Base-by-base conservation (phyloP, 1,140 invertebrate genomes). In the Hyphantria cunea region DNA sequence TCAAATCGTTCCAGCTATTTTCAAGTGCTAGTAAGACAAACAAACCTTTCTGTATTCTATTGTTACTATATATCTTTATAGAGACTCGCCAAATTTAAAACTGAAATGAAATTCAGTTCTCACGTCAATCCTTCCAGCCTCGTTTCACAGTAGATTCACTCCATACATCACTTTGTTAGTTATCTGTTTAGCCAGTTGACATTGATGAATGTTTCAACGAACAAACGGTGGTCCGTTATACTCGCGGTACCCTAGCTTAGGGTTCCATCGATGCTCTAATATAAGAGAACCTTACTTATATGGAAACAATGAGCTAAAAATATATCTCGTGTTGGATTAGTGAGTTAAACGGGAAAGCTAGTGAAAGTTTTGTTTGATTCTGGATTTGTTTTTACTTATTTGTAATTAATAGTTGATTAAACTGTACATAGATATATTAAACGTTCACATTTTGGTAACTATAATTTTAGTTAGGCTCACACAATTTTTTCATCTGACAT, bases 141-240 rank as follows among this genome's bases (percentile, higher is more conserved):
- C 55, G 66, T 73, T 77, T 70, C 68, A 70, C 76, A 66, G 72
- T 67, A 58, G 32, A 62, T 70, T 68, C 64, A 66, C 68, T 68
- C 70, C 67, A 78, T 78, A 71, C 70, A 75, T 78, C 76, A 78
- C 76, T 68, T 65, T 62, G 68, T 74, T 73, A 73, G 68, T 75
- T 74, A 78, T 78, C 70, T 73, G 68, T 75, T 70, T 68, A 70
- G 63, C 58, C 49, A 54, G 58, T 49, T 75, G 76, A 78, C 72
- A 64, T 67, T 73, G 76, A 78, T 73, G 68, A 76, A 78, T 78
- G 76, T 70, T 64, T 51, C 52, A 70, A 33, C 64, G 62, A 72
- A 70, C 66, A 66, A 50, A 41, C 59, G 45, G 53, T 58, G 64
- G 60, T 70, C 44, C 59, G 49, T 59, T 41, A 48, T 64, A 12